Evolutionary conservation across 2,797 vertebrate species (phyloP).

Genomic region (Sebastes minor): DNA sequence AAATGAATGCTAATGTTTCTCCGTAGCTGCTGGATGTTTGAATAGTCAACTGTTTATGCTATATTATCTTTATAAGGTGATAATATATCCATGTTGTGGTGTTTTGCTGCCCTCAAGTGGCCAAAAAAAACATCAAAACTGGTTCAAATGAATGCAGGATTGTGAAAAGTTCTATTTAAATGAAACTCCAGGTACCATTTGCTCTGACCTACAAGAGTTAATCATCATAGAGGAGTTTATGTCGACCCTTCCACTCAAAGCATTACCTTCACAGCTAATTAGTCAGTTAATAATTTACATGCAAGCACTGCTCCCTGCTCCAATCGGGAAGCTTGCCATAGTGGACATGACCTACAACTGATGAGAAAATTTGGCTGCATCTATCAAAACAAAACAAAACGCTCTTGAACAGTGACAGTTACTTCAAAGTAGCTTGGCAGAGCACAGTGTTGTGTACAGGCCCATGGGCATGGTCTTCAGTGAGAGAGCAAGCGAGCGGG

Average conservation of each 20-base stretch:
- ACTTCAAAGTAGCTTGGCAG: slow-evolving; percentile 46
- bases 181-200: neutral
- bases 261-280: neutral
- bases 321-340: neutral
- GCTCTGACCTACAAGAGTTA: neutral
- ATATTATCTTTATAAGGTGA: neutral
- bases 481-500: slow-evolving; percentile 42
- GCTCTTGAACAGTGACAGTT: neutral
- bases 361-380: slow-evolving; percentile 14
- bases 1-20: neutral
- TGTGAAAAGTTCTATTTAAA: neutral
- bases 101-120: neutral
- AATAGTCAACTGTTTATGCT: neutral
- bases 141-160: neutral
- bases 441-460: neutral
- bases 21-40: neutral
- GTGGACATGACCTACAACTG: slow-evolving; percentile 8
- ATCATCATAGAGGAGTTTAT: neutral
- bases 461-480: slow-evolving; percentile 33
- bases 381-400: slow-evolving; percentile 42
- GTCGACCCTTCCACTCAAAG: neutral
- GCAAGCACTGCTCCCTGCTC: neutral
- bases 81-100: neutral
- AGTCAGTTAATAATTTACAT: slow-evolving; percentile 11
- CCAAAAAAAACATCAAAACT: neutral